Conservation (phyloP, 2,888 invertebrate species). For the Notodonta ziczac region DNA sequence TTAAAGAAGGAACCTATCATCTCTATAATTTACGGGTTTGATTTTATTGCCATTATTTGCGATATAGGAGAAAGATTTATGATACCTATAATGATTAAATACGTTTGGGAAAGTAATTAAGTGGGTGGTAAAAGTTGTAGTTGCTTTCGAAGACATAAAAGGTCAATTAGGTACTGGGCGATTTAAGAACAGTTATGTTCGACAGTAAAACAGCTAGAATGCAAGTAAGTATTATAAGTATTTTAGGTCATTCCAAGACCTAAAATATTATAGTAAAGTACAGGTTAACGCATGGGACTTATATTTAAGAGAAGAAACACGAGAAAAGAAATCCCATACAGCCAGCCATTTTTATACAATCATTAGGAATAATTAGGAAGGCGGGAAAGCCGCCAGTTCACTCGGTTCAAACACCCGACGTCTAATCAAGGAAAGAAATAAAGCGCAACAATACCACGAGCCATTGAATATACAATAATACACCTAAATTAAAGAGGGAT, state of each 20-base stretch:
- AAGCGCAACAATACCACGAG: constrained; percentile 31
- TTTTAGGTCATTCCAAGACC: not conserved
- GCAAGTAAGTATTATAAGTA: not conserved
- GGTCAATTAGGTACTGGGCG: not conserved
- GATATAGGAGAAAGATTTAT: not conserved
- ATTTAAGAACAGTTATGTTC: not conserved
- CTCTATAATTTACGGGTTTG: not conserved
- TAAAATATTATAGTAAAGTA: not conserved
- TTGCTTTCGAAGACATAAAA: not conserved
- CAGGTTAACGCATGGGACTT: not conserved
- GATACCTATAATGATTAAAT: not conserved
- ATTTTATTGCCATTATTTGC: not conserved
- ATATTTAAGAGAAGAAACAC: not conserved
- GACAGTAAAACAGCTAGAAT: not conserved
- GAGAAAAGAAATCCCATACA: not conserved
- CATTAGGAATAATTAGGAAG: constrained; percentile 12
- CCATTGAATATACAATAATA: constrained; percentile 50
- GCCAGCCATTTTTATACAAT: not conserved
- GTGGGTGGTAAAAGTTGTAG: not conserved
- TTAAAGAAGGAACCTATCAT: not conserved
- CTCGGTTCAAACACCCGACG: constrained; percentile 20
- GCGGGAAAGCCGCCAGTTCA: constrained; percentile 14
- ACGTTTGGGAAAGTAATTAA: not conserved
- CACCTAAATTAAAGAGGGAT: constrained; percentile 71
- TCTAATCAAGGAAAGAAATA: constrained; percentile 38